Percentiles rank a stretch among this genome's conserved stretches.
Evolutionary conservation across 2,888 invertebrate genomes (phyloP).

Genomic region (Halocaridina rubra): DNA sequence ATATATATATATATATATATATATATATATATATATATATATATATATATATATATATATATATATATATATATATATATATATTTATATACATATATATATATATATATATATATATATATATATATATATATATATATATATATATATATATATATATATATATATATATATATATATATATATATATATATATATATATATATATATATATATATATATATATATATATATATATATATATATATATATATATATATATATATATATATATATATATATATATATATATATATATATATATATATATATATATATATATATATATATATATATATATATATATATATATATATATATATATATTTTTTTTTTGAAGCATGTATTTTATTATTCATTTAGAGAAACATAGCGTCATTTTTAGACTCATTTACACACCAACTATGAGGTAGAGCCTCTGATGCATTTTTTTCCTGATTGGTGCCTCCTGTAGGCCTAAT

Average conservation of each 20-base stretch:
- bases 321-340: neutral
- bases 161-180: neutral
- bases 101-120: no score
- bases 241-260: neutral
- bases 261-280: neutral
- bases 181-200: neutral
- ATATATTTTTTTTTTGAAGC: neutral
- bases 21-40: no score
- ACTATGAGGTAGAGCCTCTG: slow-evolving; percentile 23
- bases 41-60: no score
- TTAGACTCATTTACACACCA: slow-evolving; percentile 38
- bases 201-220: neutral
- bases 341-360: neutral
- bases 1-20: no score
- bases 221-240: neutral
- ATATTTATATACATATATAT: no score
- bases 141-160: neutral
- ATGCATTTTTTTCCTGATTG: slow-evolving; percentile 11
- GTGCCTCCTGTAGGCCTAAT: no score
- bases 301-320: neutral
- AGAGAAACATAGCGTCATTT: no score
- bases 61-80: no score
- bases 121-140: neutral
- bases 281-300: neutral
- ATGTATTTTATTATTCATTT: neutral